Base-by-base conservation (phyloP, 2,113 vertebrate genomes). In the Addax nasomaculatus region DNA sequence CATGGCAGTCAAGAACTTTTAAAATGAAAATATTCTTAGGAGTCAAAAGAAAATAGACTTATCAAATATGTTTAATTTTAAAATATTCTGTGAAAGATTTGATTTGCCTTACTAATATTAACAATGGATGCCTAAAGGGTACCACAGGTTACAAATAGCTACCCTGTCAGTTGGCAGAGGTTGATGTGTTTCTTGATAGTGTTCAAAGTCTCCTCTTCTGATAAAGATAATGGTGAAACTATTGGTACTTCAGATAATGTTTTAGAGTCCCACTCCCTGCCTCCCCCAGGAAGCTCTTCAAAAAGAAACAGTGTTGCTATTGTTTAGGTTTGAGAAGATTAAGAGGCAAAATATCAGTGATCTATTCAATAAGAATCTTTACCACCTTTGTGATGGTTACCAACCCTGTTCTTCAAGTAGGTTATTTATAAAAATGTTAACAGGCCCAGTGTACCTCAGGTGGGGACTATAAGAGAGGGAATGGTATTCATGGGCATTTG, bases 31-130 rank as follows among this genome's bases (percentile, higher is more conserved):
- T 23, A 39, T 76, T 80, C 85, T 89, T 93, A 83, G 21, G 17
- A 96, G 36, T 70, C 43, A 47, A 78, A 64, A 85, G 76, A 94
- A 97, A 93, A 90, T 76, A 79, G 36, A 90, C 16, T 57, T 90
- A 91, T 80, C 58, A 49, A 96, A 88, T 89, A 94, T 85, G 73
- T 84, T 92, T 93, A 89, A 93, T 60, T 70, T 53, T 23, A 79
- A 84, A 97, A 89, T 45, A 51, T 57, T n/a, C 55, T 92, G 17
- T 76, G 33, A 85, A 94, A 81, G 15, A 88, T 88, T 92, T 95
- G 23, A 84, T 58, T 93, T 96, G 16, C 62, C 27, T 83, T 53
- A 60, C n/a, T 90, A 67, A 94, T 70, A 19, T 51, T 90, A 90
- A 93, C 85, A 95, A 53, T n/a, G 27, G 43, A 15, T 51, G 5